These are phyloP conservation scores for Apostichopus japonicus DNA, from an alignment of 35 echinoderm and acorn worm species.

Conservation along the genomic window DNA sequence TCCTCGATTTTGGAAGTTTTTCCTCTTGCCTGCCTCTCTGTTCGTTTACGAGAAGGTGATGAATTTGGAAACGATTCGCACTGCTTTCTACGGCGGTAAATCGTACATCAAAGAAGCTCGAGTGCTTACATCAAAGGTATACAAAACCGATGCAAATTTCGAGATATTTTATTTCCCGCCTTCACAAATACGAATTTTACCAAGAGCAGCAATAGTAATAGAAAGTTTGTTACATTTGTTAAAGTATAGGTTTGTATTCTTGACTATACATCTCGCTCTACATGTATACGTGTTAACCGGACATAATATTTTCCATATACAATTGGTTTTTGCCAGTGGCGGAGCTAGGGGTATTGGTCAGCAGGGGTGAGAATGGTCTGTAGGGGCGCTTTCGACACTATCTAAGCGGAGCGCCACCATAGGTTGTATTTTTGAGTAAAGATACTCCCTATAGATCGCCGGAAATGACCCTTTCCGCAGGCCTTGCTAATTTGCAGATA, in stretches of 20 bases:
- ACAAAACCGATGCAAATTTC: neutral
- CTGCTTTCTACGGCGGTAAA: conserved; percentile 56
- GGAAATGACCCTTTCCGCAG: no score
- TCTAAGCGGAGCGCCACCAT: no score
- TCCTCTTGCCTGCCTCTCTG: conserved; percentile 73
- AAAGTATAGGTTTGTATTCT: conserved; percentile 9
- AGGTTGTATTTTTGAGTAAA: no score
- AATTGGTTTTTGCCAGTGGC: no score
- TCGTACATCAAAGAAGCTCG: conserved; percentile 12
- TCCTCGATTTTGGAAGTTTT: conserved; percentile 90
- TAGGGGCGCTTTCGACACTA: no score
- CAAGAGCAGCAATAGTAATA: conserved; percentile 5
- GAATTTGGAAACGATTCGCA: conserved; percentile 43
- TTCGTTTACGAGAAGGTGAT: conserved; percentile 83
- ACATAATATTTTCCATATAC: no score
- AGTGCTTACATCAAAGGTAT: conserved; percentile 13
- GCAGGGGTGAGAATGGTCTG: no score
- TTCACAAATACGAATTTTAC: neutral
- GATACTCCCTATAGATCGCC: no score
- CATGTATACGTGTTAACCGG: neutral
- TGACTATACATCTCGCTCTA: neutral
- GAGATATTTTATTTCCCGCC: conserved; percentile 14
- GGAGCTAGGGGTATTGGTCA: no score
- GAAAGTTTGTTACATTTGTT: conserved; percentile 8
- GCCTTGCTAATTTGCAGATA: no score